phyloP scores from a whole-genome alignment of 1,140 invertebrate species.

The Artemia franciscana region DNA sequence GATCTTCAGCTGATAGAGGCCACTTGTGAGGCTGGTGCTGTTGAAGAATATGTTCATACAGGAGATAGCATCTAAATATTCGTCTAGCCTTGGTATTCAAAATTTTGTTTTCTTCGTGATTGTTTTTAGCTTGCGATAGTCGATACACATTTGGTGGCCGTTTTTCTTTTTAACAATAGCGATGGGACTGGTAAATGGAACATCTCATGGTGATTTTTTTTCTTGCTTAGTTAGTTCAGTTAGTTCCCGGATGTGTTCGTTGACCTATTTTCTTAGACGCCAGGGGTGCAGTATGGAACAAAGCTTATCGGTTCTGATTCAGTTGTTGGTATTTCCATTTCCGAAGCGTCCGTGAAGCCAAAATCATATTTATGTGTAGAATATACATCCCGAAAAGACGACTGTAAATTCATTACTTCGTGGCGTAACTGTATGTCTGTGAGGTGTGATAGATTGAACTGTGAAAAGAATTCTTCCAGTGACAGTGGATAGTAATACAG shows the following conservation, averaged over 20 bases:
- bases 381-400: background rate
- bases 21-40: background rate
- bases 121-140: background rate
- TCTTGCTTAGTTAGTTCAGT: background rate
- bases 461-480: background rate
- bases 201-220: background rate
- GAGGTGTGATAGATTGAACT: background rate
- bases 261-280: background rate
- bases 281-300: background rate
- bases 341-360: background rate
- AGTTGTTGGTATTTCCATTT: background rate
- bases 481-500: background rate
- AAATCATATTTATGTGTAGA: background rate
- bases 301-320: background rate
- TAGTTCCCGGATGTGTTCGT: background rate
- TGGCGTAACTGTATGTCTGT: background rate
- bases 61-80: background rate
- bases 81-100: background rate
- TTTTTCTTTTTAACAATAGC: background rate
- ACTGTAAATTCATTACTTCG: background rate
- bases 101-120: background rate
- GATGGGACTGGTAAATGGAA: background rate
- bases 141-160: background rate
- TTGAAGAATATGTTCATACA: too few relatives aligned
- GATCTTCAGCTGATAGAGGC: background rate